Evolutionary conservation across 1,140 invertebrate species (phyloP), one percentile per base, ranked within the genome.

Genomic region (Medauroidea extradentata): DNA sequence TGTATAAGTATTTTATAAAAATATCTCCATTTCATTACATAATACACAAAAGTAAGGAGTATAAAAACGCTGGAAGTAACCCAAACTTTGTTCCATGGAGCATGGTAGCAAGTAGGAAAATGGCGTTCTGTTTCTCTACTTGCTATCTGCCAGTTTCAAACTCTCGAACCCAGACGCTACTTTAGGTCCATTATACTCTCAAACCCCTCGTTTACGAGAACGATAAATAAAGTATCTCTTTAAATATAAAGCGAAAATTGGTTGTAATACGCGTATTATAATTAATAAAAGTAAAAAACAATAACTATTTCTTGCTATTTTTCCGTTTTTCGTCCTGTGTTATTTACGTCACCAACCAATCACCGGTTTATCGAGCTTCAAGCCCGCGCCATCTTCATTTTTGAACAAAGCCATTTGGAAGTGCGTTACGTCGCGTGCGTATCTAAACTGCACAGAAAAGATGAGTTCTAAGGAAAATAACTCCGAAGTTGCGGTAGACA

Each of bases 381-480:
- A 83, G 81, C 79, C 74, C 83, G 85, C 86, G 86, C 87, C 86
- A 88, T 88, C 83, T 89, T 88, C 82, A 81, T 83, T 86, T 87
- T 87, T 84, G 84, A 87, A 87, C 85, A 83, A 83, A 81, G 83
- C 80, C 75, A 74, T 70, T 70, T 75, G 73, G 67, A 71, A 49
- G 62, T 57, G 63, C 57, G 60, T 61, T 63, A 62, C 63, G 64
- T 54, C 62, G 53, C 59, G 68, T 67, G 52, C 57, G 43, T 60
- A 59, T 42, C 56, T 48, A 48, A 44, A 42, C 55, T 56, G 56
- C 64, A 73, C 73, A 79, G 57, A 71, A 80, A 84, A 73, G 78
- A 90, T 91, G 88, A 90, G 88, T 84, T 83, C 87, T 77, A 89
- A 88, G 79, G 87, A 88, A 78, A 89, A 88, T 79, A 88, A 88